Conservation (phyloP, 2,113 vertebrate species). For the Baryphthengus martii region DNA sequence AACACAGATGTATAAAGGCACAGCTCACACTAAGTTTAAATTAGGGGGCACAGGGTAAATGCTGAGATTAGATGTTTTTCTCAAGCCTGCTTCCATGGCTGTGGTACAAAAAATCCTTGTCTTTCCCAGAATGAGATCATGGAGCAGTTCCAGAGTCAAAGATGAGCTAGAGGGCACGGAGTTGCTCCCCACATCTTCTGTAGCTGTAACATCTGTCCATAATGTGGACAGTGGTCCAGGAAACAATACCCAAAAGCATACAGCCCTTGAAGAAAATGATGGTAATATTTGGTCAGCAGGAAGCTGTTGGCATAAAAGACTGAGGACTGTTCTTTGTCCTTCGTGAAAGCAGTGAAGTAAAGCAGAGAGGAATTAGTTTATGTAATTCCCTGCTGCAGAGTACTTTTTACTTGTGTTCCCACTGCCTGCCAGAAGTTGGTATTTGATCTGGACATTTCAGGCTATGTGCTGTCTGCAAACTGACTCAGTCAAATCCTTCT, state of each 20-base stretch:
- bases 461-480: not conserved
- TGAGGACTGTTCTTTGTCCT: not conserved
- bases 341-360: not conserved
- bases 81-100: not conserved
- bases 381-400: not conserved
- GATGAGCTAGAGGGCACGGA: not conserved
- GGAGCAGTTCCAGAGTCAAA: not conserved
- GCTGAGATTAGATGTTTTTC: not conserved
- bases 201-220: not conserved
- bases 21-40: not conserved
- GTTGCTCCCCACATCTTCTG: not conserved
- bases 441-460: not conserved
- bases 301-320: not conserved
- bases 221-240: accelerated
- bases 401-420: not conserved
- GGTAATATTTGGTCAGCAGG: not conserved
- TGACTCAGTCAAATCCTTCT: not conserved
- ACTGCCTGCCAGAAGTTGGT: not conserved
- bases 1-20: not conserved
- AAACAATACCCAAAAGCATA: not conserved
- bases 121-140: not conserved
- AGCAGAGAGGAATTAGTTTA: not conserved
- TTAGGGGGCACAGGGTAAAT: not conserved
- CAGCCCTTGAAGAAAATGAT: not conserved
- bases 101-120: not conserved